Evolutionary conservation across 23 tunicate genomes (phyloP), one percentile per base, ranked within the genome.

Genomic region (Diplosoma virens): DNA sequence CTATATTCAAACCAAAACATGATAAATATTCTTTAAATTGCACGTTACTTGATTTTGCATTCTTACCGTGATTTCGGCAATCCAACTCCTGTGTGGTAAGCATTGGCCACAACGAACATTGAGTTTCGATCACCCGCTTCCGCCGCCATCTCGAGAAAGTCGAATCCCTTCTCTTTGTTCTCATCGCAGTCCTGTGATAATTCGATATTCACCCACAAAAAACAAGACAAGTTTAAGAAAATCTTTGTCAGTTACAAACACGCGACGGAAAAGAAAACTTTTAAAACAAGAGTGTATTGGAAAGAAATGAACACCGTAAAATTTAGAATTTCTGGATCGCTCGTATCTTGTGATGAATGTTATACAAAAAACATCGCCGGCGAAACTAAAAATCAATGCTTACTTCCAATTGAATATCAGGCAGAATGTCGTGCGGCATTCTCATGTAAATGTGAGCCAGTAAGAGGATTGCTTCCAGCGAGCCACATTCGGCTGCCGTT

Each of bases 401-500:
- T 31, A 88, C 95, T 66, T 94, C 99, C 17, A 94, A 25, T 31
- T 32, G 66, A 14, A 94, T 59, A 63, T 75, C 54, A 4, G 86
- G 32, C 5, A 94, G 75, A 22, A 94, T 66, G 64, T 94, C 99
- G 59, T 83, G 87, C 3, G 94, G 99, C 81, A 94, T 81, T 50
- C 95, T 91, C 66, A 94, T 47, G 66, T 82, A 94, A 23, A 87
- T 84, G 37, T 88, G 89, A 0, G 95, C 79, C 66, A 82, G 65
- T 2, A 55, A 47, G 22, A 80, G 65, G 33, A 88, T 82, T 16
- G 85, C 99, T 69, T 88, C 95, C 77, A 94, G 59, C 0, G 89
- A 88, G 2, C 99, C 99, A 79, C 90, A 84, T 22, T 94, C 95
- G 1, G 95, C 87, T 24, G 99, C 93, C 14, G 50, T 83, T 79